Conservation (phyloP, 2,797 vertebrate species). For the Catostomus latipinnis region DNA sequence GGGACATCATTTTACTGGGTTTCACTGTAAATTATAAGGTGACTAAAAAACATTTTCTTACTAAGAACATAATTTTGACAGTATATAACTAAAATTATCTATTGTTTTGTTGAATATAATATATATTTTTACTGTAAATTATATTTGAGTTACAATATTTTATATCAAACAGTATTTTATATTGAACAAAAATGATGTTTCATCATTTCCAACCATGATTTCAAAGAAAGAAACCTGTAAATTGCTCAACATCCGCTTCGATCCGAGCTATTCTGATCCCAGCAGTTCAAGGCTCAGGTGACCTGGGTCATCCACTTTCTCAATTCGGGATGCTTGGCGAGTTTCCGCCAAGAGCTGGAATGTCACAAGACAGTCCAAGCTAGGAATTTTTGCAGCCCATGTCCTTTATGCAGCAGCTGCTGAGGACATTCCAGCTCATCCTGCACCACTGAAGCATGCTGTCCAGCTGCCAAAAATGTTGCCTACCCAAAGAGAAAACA, state of each 20-base stretch:
- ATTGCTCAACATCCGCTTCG: background rate
- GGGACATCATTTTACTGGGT: too few relatives aligned
- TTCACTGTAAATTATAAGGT: too few relatives aligned
- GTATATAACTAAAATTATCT: too few relatives aligned
- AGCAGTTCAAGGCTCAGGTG: slow-evolving; percentile 9
- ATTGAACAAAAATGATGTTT: slow-evolving; percentile 9
- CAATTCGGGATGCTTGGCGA: slow-evolving; percentile 22
- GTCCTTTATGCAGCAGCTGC: slow-evolving; percentile 20
- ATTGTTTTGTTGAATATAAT: too few relatives aligned
- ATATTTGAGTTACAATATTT: too few relatives aligned
- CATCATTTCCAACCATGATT: slow-evolving; percentile 5
- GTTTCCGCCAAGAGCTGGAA: slow-evolving; percentile 43
- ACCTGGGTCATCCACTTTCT: slow-evolving; percentile 34
- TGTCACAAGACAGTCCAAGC: slow-evolving; percentile 37
- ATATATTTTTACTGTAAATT: too few relatives aligned
- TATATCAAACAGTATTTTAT: too few relatives aligned
- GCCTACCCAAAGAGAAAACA: slow-evolving; percentile 25
- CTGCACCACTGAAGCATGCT: slow-evolving; percentile 7
- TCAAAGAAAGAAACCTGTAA: slow-evolving; percentile 8
- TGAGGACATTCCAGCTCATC: slow-evolving; percentile 40
- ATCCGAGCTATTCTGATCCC: slow-evolving; percentile 39
- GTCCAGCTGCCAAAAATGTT: slow-evolving; percentile 12
- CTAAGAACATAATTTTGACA: too few relatives aligned
- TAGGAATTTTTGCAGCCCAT: slow-evolving; percentile 49
- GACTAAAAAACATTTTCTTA: too few relatives aligned